Conservation (phyloP, 2,888 invertebrate genomes). For the Pterobdella sp. region DNA sequence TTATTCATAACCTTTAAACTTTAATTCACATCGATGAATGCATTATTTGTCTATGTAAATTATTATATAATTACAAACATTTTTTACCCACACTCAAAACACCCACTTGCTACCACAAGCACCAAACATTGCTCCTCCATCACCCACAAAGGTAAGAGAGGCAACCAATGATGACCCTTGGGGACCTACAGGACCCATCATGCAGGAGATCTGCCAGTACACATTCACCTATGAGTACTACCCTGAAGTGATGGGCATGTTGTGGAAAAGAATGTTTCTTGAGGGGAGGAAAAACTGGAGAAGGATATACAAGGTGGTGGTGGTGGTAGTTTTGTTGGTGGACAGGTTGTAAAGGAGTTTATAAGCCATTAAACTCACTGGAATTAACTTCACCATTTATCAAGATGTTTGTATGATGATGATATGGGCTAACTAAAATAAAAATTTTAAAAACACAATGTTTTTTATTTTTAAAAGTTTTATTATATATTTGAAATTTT, state of each 20-base stretch:
- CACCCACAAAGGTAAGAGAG: conserved; percentile 96
- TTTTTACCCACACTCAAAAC: no score
- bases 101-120: no score
- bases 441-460: no score
- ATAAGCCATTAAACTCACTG: not conserved
- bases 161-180: conserved; percentile 99
- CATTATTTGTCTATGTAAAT: no score
- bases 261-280: conserved; percentile 96
- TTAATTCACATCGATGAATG: no score
- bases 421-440: not conserved
- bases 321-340: conserved; percentile 53
- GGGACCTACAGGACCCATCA: conserved; percentile 86
- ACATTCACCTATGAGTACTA: conserved; percentile 97
- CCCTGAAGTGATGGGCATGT: conserved; percentile 94
- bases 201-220: conserved; percentile 93
- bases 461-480: no score
- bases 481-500: no score
- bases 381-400: not conserved
- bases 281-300: conserved; percentile 96
- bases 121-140: no score
- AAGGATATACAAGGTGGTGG: conserved; percentile 82
- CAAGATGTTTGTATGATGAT: not conserved
- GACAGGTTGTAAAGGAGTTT: not conserved
- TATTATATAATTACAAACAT: no score
- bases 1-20: no score